Conservation (phyloP, 2,888 invertebrate species). For the Morpho helenor region DNA sequence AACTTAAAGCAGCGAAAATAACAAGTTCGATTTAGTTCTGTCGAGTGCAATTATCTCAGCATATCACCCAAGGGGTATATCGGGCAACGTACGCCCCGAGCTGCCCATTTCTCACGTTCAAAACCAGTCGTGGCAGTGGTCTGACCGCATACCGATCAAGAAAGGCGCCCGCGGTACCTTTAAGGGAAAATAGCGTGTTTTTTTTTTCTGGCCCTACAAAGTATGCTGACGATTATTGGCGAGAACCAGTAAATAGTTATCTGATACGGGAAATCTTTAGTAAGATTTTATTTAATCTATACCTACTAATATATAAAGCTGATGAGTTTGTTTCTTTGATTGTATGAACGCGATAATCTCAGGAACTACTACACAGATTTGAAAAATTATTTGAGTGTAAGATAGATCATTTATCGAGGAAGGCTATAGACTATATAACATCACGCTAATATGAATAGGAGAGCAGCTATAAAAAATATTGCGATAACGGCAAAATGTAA, state of each 20-base stretch:
- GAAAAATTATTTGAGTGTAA: too few relatives aligned
- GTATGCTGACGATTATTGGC: constrained; percentile 49
- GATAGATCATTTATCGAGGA: too few relatives aligned
- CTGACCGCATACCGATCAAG: constrained; percentile 64
- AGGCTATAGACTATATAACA: too few relatives aligned
- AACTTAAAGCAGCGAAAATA: not conserved
- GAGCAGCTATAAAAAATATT: too few relatives aligned
- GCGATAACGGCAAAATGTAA: too few relatives aligned
- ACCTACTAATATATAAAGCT: too few relatives aligned
- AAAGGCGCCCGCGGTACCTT: constrained; percentile 67
- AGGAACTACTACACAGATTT: too few relatives aligned
- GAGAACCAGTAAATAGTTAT: constrained; percentile 44
- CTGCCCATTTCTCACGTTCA: constrained; percentile 68
- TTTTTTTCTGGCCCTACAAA: constrained; percentile 49
- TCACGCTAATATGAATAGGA: too few relatives aligned
- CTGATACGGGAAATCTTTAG: constrained; percentile 31
- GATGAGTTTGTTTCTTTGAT: too few relatives aligned
- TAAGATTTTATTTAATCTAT: not conserved
- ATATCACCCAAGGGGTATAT: constrained; percentile 47
- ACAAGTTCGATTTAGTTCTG: constrained; percentile 16
- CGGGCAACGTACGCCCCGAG: constrained; percentile 46
- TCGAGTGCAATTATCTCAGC: constrained; percentile 40
- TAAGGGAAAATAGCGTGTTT: constrained; percentile 62
- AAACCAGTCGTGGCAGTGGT: constrained; percentile 61
- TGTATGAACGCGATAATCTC: too few relatives aligned